Base-by-base conservation (phyloP, 2,113 vertebrate species). In the Calypte anna region DNA sequence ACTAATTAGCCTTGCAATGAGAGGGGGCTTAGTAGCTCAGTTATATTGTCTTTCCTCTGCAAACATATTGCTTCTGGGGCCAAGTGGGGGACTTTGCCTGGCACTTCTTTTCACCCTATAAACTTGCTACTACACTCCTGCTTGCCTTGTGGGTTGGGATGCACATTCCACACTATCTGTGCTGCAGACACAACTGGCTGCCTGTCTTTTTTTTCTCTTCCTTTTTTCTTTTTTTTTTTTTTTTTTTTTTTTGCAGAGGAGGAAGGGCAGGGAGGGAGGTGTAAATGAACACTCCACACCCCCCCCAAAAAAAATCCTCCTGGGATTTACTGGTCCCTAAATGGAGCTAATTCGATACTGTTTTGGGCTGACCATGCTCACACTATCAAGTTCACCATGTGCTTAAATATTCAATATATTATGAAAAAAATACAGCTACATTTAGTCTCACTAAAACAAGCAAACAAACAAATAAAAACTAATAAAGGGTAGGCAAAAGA, bases 1-100 rank as follows among this genome's bases (percentile, higher is more conserved):
- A 82, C 80, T 96, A 96, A 96, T 96, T 96, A 95, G 92, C 88
- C 88, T 86, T 93, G 90, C 92, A 88, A 63, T 14, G 64, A 92
- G 86, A 86, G 53, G 27, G 48, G 48, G 44, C 69, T 96, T 86
- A 94, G 88, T 53, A 86, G 76, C 90, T 94, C 68, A 38, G 86
- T 92, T 83, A 88, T 70, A 92, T 83, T 94, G 90, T 93, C 91
- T 90, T 83, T 83, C 20, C 44, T 84, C 66, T 90, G 59, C 88
- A 90, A 93, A 86, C 38, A 57, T 66, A 81, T 44, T 86, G 88
- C 82, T 96, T 78, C 90, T 92, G 57, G 64, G 92, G 72, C 79
- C 64, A 61, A 83, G 76, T 24, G 68, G 77, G 61, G 67, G 82
- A 48, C 72, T 92, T 86, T 5, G 46, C 88, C 72, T 94, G 68